phyloP scores from a whole-genome alignment of 2,113 vertebrate species.

The Seriola dumerili region DNA sequence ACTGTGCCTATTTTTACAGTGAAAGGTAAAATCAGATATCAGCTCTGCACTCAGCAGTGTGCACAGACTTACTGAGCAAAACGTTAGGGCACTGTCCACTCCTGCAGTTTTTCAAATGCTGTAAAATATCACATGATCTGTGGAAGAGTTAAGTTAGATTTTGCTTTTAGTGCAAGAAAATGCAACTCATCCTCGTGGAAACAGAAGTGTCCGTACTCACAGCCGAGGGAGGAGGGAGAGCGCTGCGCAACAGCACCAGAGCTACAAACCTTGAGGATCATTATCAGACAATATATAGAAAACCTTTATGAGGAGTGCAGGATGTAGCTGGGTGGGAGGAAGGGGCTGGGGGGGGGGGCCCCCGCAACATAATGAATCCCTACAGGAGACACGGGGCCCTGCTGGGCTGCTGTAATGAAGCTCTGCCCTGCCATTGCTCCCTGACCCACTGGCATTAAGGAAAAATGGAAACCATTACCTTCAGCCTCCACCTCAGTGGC shows the following conservation, averaged over 20 bases:
- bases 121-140: conserved; percentile 11
- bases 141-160: background rate
- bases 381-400: conserved; percentile 82
- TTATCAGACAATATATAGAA: conserved; percentile 44
- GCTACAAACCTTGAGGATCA: conserved; percentile 33
- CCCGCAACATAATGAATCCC: conserved; percentile 84
- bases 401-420: conserved; percentile 87
- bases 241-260: background rate
- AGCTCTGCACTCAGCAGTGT: conserved; percentile 27
- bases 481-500: conserved; percentile 65
- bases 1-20: conserved; percentile 5
- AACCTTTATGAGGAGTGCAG: conserved; percentile 36
- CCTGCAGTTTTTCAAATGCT: conserved; percentile 14
- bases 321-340: conserved; percentile 7
- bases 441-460: conserved; percentile 86
- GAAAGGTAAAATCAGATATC: conserved; percentile 23
- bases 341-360: conserved; percentile 30
- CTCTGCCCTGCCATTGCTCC: conserved; percentile 79
- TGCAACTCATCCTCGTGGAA: background rate
- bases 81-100: background rate
- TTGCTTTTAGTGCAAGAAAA: background rate
- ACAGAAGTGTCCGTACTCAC: background rate
- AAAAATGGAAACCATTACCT: conserved; percentile 84
- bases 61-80: background rate
- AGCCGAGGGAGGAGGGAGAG: background rate